Evolutionary conservation across 2,113 vertebrate genomes (phyloP).

Genomic region (Centropus unirufus): DNA sequence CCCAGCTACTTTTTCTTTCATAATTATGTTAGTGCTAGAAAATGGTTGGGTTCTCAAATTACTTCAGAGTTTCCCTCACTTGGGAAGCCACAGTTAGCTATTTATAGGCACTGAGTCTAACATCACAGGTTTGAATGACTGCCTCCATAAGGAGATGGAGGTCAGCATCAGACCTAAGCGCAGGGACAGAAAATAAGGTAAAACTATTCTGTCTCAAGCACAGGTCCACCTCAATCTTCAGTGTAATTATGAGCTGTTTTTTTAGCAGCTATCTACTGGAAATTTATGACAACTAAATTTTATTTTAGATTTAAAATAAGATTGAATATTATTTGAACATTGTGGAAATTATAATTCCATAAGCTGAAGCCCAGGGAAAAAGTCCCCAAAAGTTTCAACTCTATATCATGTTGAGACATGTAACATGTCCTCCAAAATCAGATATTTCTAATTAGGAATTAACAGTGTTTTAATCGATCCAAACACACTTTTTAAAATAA

Average conservation of each 20-base stretch:
- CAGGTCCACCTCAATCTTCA: not conserved
- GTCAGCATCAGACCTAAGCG: not conserved
- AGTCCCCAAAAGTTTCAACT: not conserved
- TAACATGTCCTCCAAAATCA: not conserved
- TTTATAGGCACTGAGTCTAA: constrained; percentile 9
- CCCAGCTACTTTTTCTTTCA: constrained; percentile 17
- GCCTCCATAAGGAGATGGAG: not conserved
- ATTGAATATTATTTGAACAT: not conserved
- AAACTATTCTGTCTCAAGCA: not conserved
- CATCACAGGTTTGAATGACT: not conserved
- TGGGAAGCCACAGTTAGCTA: not conserved
- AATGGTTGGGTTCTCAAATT: constrained; percentile 26
- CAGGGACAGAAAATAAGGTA: not conserved
- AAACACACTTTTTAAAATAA: not conserved
- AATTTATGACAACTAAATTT: not conserved
- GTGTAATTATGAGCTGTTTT: not conserved
- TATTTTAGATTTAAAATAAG: not conserved
- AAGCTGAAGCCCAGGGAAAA: not conserved
- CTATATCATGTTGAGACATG: not conserved
- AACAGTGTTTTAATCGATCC: not conserved
- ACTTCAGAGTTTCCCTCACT: constrained; percentile 17
- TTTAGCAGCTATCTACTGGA: not conserved
- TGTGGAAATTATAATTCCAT: not conserved
- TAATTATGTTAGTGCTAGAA: constrained; percentile 30
- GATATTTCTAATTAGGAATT: not conserved